Conservation (phyloP, 2,888 invertebrate species). For the Cheilosia urbana region DNA sequence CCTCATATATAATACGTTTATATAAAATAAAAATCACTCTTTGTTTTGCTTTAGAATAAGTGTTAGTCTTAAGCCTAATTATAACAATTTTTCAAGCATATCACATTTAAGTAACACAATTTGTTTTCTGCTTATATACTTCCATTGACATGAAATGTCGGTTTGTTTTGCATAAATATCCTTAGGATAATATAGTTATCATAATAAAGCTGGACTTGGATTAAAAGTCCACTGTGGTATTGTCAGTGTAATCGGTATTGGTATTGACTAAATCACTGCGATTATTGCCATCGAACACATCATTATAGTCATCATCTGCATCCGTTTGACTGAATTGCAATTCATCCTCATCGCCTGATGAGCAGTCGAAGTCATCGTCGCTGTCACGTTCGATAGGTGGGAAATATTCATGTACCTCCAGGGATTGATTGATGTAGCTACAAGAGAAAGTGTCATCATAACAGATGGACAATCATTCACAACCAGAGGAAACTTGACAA, state of each 20-base stretch:
- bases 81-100: conserved; percentile 75
- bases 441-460: conserved; percentile 85
- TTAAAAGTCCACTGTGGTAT: conserved; percentile 47
- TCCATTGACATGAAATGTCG: conserved; percentile 21
- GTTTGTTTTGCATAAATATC: conserved; percentile 14
- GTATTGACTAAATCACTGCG: conserved; percentile 16
- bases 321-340: conserved; percentile 81
- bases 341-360: conserved; percentile 80
- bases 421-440: conserved; percentile 96
- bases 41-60: conserved; percentile 23
- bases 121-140: conserved; percentile 47
- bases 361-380: conserved; percentile 80
- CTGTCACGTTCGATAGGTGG: conserved; percentile 86
- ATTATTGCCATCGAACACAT: conserved; percentile 30
- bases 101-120: conserved; percentile 76
- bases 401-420: conserved; percentile 96
- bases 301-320: conserved; percentile 76
- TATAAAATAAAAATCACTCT: conserved; percentile 55
- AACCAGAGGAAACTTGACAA: conserved; percentile 32
- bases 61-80: conserved; percentile 50
- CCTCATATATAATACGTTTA: conserved; percentile 14
- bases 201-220: conserved; percentile 13
- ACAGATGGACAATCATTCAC: conserved; percentile 39
- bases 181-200: conserved; percentile 19
- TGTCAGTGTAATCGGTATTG: conserved; percentile 43